Percentiles rank a stretch among this genome's conserved stretches.
These are phyloP conservation scores for Mixornis gularis DNA, from an alignment of 2,113 vertebrate genomes.

Conservation along the genomic window DNA sequence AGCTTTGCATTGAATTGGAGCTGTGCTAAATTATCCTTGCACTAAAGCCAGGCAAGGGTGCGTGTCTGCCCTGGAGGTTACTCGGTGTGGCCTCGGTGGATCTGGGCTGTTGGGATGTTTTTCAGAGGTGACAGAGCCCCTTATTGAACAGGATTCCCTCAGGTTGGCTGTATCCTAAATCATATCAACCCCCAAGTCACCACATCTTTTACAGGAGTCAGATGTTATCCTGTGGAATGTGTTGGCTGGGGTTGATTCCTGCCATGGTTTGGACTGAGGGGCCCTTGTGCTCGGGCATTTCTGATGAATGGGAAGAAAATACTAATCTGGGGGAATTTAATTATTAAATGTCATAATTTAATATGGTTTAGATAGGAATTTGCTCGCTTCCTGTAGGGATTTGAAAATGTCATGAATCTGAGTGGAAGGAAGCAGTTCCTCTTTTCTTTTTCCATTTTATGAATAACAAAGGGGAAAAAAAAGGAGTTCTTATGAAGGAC, in stretches of 20 bases:
- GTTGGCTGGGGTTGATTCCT: background rate
- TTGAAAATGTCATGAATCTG: background rate
- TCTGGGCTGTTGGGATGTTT: background rate
- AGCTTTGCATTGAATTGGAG: background rate
- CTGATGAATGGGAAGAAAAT: background rate
- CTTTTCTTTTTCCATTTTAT: background rate
- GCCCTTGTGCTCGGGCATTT: background rate
- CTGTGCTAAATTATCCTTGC: background rate
- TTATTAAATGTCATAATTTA: background rate
- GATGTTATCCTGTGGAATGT: background rate
- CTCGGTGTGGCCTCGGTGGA: background rate
- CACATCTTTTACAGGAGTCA: background rate
- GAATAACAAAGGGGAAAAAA: background rate
- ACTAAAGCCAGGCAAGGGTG: background rate
- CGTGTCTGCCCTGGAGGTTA: background rate
- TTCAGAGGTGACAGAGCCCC: background rate
- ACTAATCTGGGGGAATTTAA: background rate
- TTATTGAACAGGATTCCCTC: background rate
- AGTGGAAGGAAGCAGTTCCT: background rate
- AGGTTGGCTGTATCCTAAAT: background rate
- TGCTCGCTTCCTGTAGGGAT: background rate
- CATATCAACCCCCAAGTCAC: background rate
- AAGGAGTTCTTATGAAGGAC: background rate
- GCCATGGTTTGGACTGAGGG: background rate
- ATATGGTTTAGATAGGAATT: background rate